phyloP scores from a whole-genome alignment of 2,888 invertebrate species.

The Zhuqinia jingwanae region DNA sequence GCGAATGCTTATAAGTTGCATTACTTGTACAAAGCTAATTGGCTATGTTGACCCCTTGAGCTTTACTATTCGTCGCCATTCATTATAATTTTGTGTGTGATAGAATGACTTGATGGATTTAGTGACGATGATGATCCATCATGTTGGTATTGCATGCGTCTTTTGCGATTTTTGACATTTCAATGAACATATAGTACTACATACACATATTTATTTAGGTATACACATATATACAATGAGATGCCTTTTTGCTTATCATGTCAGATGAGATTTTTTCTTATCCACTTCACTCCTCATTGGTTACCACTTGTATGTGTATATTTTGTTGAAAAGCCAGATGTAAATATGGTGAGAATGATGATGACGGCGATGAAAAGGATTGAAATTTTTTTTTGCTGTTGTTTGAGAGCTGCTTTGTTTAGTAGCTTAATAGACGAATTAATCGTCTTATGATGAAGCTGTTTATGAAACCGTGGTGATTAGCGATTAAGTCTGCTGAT shows the following conservation, averaged over 20 bases:
- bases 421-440: conserved; percentile 6
- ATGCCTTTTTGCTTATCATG: too few relatives aligned
- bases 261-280: too few relatives aligned
- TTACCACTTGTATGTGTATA: conserved; percentile 39
- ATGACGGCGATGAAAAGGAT: conserved; percentile 20
- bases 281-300: too few relatives aligned
- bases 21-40: conserved; percentile 29
- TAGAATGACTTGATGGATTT: background rate
- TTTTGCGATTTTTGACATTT: too few relatives aligned
- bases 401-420: background rate
- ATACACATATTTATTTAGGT: too few relatives aligned
- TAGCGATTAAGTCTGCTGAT: conserved; percentile 31
- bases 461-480: too few relatives aligned
- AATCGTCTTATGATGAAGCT: background rate
- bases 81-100: too few relatives aligned
- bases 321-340: background rate
- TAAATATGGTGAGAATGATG: background rate
- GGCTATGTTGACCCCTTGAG: conserved; percentile 38
- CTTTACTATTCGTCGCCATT: conserved; percentile 18
- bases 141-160: too few relatives aligned
- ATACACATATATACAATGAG: too few relatives aligned
- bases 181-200: too few relatives aligned
- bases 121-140: background rate
- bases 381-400: conserved; percentile 26
- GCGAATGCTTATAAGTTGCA: conserved; percentile 2